Evolutionary conservation across 1,140 invertebrate genomes (phyloP), one percentile per base, ranked within the genome.

Genomic region (Sweltsa coloradensis): DNA sequence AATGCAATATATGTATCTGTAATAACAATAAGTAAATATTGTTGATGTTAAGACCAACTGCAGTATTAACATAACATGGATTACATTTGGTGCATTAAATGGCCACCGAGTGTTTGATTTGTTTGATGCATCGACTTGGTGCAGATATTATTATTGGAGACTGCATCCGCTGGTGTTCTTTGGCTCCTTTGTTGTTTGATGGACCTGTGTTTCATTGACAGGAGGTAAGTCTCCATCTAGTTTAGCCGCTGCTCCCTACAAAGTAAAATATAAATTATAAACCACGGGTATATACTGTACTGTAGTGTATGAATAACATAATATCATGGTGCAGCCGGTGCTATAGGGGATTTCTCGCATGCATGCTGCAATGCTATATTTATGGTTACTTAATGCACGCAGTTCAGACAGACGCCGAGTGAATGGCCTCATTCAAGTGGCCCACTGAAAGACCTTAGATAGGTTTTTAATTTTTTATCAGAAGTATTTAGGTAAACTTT

Each of bases 111-210:
- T n/a, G n/a, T n/a, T n/a, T n/a, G n/a, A n/a, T n/a, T n/a, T n/a
- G n/a, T n/a, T n/a, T n/a, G n/a, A n/a, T n/a, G n/a, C n/a, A n/a
- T n/a, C n/a, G n/a, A n/a, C n/a, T 31, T 31, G 29, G 9, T 31
- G 9, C 9, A 31, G n/a, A 41, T 41, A 39, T 6, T n/a, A 34
- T 34, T 67, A 73, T 45, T 71, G 67, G 46, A 83, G 50, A 25
- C 60, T 60, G 62, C 80, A 83, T 3, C 79, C 79, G 62, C 76
- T 81, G 55, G 64, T 65, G 50, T 74, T 83, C 46, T 72, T 76
- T 7, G 77, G 78, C 34, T 83, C 78, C 45, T 74, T 74, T 47
- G 67, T 68, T 3, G 70, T 75, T 54, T 78, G 71, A 43, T 76
- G 71, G 45, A 77, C 60, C 46, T 69, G 69, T 39, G 72, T 74